Conservation (phyloP, 2,888 invertebrate genomes). For the Neuroscelio doddi region DNA sequence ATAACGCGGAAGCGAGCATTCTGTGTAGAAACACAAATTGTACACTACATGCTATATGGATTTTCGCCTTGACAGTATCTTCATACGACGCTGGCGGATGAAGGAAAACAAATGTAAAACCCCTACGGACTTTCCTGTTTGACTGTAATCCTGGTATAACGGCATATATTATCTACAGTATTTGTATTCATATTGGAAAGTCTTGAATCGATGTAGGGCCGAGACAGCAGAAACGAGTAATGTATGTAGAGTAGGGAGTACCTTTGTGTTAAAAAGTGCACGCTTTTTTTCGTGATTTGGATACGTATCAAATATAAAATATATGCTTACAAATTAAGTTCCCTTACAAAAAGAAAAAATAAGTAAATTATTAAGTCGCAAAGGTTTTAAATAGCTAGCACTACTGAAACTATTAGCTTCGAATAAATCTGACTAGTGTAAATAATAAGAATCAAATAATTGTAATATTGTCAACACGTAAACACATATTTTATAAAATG, state of each 20-base stretch:
- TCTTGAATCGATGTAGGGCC: not conserved
- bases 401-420: no score
- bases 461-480: no score
- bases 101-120: constrained; percentile 10
- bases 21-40: constrained; percentile 3
- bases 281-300: no score
- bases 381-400: no score
- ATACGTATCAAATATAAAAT: no score
- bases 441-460: no score
- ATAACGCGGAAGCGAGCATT: no score
- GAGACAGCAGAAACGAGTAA: not conserved
- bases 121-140: constrained; percentile 1
- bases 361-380: no score
- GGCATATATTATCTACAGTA: constrained; percentile 10
- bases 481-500: no score
- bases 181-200: constrained; percentile 10
- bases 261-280: not conserved
- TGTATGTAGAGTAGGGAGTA: not conserved
- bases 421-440: no score
- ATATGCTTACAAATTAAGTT: no score
- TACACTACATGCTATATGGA: not conserved
- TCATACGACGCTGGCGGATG: not conserved
- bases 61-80: constrained; percentile 5
- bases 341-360: no score
- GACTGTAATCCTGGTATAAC: constrained; percentile 9